phyloP scores from a whole-genome alignment of 2,113 vertebrate genomes.

The Pogona vitticeps region DNA sequence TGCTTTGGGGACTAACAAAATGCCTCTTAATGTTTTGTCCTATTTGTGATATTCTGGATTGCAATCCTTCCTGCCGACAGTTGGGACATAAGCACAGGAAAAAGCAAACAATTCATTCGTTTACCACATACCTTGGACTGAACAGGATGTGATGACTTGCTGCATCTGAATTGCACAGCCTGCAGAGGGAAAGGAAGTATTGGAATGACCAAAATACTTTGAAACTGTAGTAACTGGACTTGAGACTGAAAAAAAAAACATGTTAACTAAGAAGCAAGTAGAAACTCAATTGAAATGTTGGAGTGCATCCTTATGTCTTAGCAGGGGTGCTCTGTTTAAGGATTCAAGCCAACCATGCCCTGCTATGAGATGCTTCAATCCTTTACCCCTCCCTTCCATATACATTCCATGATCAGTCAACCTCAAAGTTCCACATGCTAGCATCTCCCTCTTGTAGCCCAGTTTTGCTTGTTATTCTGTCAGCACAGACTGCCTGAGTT shows the following conservation, averaged over 20 bases:
- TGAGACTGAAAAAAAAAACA: rapidly evolving
- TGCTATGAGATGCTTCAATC: neutral
- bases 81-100: slow-evolving; percentile 2
- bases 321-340: neutral
- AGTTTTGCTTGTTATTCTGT: neutral
- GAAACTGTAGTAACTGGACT: neutral
- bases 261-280: neutral
- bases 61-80: neutral
- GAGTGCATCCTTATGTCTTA: neutral
- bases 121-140: slow-evolving; percentile 68
- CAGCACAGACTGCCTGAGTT: neutral
- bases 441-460: neutral
- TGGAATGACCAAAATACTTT: slow-evolving; percentile 9
- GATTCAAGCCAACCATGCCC: neutral
- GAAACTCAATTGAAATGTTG: neutral
- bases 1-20: neutral
- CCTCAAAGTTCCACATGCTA: neutral
- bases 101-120: rapidly evolving
- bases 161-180: slow-evolving; percentile 50
- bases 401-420: neutral
- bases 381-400: neutral
- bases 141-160: slow-evolving; percentile 50
- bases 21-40: neutral
- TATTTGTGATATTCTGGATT: neutral
- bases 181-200: slow-evolving; percentile 51